A percentile compares a stretch with the other conserved stretches of the same genome.
These are phyloP conservation scores for Smittia sp. DNA, from an alignment of 2,888 invertebrate species.

Conservation along the genomic window DNA sequence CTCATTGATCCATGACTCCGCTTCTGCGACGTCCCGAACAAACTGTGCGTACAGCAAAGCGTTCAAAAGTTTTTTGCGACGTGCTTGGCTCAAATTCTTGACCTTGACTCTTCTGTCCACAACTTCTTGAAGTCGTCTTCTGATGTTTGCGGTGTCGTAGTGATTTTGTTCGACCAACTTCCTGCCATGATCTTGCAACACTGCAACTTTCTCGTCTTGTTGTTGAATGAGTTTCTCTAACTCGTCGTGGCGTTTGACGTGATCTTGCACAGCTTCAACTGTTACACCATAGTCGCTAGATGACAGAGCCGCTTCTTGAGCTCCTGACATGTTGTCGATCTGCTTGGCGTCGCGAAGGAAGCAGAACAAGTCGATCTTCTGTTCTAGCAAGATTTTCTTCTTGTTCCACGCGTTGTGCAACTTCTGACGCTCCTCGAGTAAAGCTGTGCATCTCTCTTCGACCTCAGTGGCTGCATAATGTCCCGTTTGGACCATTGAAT, in stretches of 20 bases:
- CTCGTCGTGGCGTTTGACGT: conserved; percentile 89
- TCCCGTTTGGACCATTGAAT: conserved; percentile 77
- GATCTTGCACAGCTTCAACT: conserved; percentile 85
- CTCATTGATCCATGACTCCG: conserved; percentile 87
- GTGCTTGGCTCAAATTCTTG: conserved; percentile 62
- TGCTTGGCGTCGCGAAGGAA: conserved; percentile 93
- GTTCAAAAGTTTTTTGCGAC: conserved; percentile 70
- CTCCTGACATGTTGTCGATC: conserved; percentile 80
- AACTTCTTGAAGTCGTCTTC: conserved; percentile 71
- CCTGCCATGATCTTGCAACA: conserved; percentile 78
- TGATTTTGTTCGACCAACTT: conserved; percentile 87
- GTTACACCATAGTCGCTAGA: conserved; percentile 72
- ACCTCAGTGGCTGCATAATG: conserved; percentile 81
- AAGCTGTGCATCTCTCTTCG: conserved; percentile 71
- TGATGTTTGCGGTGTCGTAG: conserved; percentile 80
- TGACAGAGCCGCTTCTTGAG: conserved; percentile 77
- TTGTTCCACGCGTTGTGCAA: conserved; percentile 84
- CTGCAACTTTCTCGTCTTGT: conserved; percentile 79
- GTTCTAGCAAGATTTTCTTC: conserved; percentile 83
- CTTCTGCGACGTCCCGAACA: conserved; percentile 85
- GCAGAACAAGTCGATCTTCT: conserved; percentile 88
- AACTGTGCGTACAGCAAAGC: conserved; percentile 85
- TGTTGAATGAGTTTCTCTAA: conserved; percentile 87
- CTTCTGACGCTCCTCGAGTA: conserved; percentile 74
- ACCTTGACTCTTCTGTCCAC: conserved; percentile 67